phyloP scores from a whole-genome alignment of 2,888 invertebrate genomes.

The Seira ritae region DNA sequence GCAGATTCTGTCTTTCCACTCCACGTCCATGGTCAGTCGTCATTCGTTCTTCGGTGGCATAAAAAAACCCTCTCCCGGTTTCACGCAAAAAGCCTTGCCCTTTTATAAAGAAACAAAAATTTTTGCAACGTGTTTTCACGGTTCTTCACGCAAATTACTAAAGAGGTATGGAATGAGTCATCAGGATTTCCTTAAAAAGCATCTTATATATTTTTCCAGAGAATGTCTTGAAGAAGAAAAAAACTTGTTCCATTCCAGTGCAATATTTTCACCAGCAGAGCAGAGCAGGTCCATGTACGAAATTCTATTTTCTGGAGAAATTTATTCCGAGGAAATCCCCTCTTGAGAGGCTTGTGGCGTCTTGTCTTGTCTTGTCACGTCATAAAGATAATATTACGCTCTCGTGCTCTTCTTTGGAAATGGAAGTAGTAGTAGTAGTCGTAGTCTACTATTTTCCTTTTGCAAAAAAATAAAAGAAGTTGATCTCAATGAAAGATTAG shows the following conservation, averaged over 20 bases:
- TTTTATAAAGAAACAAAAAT: not conserved
- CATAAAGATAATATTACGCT: too few relatives aligned
- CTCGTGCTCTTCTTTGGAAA: too few relatives aligned
- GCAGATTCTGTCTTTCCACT: too few relatives aligned
- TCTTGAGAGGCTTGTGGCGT: not conserved
- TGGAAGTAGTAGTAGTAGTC: not conserved
- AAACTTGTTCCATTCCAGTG: not conserved
- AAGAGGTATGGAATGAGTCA: not conserved
- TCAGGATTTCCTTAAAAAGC: not conserved
- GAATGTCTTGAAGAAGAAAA: not conserved
- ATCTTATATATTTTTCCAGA: not conserved
- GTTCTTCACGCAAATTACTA: not conserved
- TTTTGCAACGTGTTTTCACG: not conserved
- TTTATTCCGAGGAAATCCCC: not conserved
- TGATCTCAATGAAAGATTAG: not conserved
- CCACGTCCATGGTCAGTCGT: too few relatives aligned
- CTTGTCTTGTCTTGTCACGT: not conserved
- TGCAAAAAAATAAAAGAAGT: too few relatives aligned
- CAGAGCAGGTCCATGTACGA: not conserved
- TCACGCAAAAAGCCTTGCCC: too few relatives aligned
- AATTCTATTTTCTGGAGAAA: not conserved
- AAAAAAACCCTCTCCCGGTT: too few relatives aligned
- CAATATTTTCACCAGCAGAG: not conserved
- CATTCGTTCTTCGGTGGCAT: too few relatives aligned
- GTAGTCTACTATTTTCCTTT: not conserved